phyloP scores from a whole-genome alignment of 2,113 vertebrate genomes.

The Dermatemys mawii region DNA sequence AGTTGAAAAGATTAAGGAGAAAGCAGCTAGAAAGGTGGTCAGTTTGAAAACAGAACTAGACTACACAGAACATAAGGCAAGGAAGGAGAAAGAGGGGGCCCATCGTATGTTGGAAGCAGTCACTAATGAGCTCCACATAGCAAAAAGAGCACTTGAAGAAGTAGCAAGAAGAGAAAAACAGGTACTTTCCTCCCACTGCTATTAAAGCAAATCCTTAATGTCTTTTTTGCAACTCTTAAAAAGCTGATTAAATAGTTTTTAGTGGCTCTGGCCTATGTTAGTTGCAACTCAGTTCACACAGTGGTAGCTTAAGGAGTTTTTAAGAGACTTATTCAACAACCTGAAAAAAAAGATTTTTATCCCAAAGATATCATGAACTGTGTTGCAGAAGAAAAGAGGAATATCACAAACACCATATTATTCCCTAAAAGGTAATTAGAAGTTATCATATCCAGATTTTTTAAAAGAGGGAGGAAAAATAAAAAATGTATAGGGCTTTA shows the following conservation, averaged over 20 bases:
- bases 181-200: constrained; percentile 47
- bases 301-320: constrained; percentile 55
- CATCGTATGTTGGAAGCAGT: not conserved
- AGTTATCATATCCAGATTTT: constrained; percentile 17
- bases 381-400: constrained; percentile 23
- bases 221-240: constrained; percentile 56
- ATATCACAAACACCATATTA: not conserved
- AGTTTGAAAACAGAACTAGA: constrained; percentile 58
- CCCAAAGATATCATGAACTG: constrained; percentile 1
- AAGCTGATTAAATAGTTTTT: constrained; percentile 56
- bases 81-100: constrained; percentile 8
- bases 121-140: constrained; percentile 48
- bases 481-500: constrained; percentile 27
- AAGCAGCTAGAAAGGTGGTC: constrained; percentile 57
- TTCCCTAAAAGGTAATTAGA: constrained; percentile 35
- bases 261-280: constrained; percentile 23
- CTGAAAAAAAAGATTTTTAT: constrained; percentile 46
- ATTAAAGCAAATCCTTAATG: constrained; percentile 58
- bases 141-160: constrained; percentile 58
- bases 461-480: not conserved
- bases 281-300: constrained; percentile 28
- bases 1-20: constrained; percentile 53
- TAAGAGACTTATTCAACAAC: constrained; percentile 55
- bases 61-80: constrained; percentile 29
- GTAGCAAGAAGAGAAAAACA: constrained; percentile 42